A percentile compares a stretch with the other conserved stretches of the same genome.
phyloP scores from a whole-genome alignment of 2,113 vertebrate genomes.

The Pelobates fuscus region DNA sequence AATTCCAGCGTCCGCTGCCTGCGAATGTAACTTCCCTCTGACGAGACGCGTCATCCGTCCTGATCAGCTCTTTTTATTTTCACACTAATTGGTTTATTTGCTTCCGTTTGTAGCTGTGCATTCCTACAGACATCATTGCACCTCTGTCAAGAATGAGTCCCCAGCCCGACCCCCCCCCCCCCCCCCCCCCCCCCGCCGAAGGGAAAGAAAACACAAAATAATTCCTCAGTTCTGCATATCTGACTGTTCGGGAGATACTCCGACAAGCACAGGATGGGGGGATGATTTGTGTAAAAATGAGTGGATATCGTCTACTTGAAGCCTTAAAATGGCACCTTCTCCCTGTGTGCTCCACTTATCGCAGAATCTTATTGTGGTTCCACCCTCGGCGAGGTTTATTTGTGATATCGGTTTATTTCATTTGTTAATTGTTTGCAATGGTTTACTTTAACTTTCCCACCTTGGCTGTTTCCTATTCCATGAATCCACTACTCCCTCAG shows the following conservation, averaged over 20 bases:
- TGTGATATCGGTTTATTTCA: too few relatives aligned
- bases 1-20: conserved; percentile 35
- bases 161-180: neutral
- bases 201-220: conserved; percentile 15
- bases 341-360: neutral
- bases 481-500: too few relatives aligned
- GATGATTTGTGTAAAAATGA: neutral
- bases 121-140: conserved; percentile 26
- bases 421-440: too few relatives aligned
- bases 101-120: conserved; percentile 51
- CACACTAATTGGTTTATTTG: conserved; percentile 43
- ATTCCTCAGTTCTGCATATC: conserved; percentile 25
- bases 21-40: conserved; percentile 36
- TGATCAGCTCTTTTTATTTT: conserved; percentile 36
- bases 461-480: too few relatives aligned
- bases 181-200: neutral
- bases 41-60: conserved; percentile 29
- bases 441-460: too few relatives aligned
- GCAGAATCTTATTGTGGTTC: neutral
- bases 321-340: neutral
- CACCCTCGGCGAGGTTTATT: neutral
- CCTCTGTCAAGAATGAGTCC: conserved; percentile 37
- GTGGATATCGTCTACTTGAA: too few relatives aligned
- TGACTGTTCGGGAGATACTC: neutral
- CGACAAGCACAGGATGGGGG: neutral